Conservation (phyloP, 2,797 vertebrate species). For the Paratrypauchen microcephalus region DNA sequence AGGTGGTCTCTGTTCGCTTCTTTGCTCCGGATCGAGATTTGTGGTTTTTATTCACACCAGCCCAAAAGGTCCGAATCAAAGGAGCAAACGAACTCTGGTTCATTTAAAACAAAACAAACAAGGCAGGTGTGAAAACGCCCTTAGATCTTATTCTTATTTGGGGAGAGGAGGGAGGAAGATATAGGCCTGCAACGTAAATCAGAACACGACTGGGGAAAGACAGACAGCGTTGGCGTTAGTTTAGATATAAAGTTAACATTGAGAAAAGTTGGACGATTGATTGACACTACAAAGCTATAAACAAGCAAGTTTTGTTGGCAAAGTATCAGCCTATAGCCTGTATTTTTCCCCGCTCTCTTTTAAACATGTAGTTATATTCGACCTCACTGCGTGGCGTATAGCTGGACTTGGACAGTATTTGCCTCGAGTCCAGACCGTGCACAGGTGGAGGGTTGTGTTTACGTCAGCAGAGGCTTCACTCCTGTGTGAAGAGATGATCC, state of each 20-base stretch:
- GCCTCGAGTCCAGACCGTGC: background rate
- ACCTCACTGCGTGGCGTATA: no score
- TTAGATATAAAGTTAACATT: background rate
- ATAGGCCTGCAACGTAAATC: background rate
- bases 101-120: no score
- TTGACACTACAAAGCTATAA: background rate
- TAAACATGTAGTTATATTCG: no score
- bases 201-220: background rate
- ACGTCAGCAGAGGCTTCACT: slow-evolving; percentile 37
- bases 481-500: slow-evolving; percentile 50
- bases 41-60: no score
- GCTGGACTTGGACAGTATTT: background rate
- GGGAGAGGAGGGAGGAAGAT: slow-evolving; percentile 11
- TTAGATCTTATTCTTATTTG: no score
- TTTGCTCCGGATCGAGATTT: no score
- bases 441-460: slow-evolving; percentile 6
- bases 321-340: background rate
- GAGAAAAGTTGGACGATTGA: background rate
- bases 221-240: background rate
- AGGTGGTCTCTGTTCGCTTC: no score
- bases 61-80: no score
- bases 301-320: background rate
- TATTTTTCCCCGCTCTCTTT: no score
- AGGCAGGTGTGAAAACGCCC: no score
- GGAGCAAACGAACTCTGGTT: no score